Base-by-base conservation (phyloP, 1,140 invertebrate species). In the Prorops nasuta region DNA sequence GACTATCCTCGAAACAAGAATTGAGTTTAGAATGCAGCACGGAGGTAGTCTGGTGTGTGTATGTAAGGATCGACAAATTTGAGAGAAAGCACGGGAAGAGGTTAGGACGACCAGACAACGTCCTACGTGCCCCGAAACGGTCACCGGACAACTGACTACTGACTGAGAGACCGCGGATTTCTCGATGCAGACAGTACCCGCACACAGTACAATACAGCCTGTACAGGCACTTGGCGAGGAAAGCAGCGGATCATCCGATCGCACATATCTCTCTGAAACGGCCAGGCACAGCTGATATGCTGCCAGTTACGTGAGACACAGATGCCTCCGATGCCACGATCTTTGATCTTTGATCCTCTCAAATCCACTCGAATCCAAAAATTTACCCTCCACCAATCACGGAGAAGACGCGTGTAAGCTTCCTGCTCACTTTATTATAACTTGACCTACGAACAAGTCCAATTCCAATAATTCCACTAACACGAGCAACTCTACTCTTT, bases 321-420 rank as follows among this genome's bases (percentile, higher is more conserved):
- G 34, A 12, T 31, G 16, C 36, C 10, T 24, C 24, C 24, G n/a
- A n/a, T n/a, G 10, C 22, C 32, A 40, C 10, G 15, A 65, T 58
- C 58, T 63, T 59, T 60, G 60, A 59, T 52, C 64, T 66, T 63
- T 61, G 59, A 42, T 40, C 64, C 36, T 41, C 34, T 16, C 14
- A 1, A 8, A n/a, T 15, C 4, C 21, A 19, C 18, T 3, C 18
- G 21, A 15, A 47, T 47, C 43, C 43, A 51, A 42, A 51, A 44
- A 19, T 38, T 38, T 51, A 24, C 16, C 43, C n/a, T 7, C 21
- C 32, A 32, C 43, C 3, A 32, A 22, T 36, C 7, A n/a, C 15
- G 17, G 28, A 19, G 31, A 17, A 16, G 37, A 36, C 24, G 34
- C 15, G 40, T n/a, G n/a, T n/a, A n/a, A n/a, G n/a, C n/a, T n/a